Percentiles rank a stretch among this genome's conserved stretches.
phyloP scores from a whole-genome alignment of 1,140 invertebrate species.

The Potamilus streckersoni region DNA sequence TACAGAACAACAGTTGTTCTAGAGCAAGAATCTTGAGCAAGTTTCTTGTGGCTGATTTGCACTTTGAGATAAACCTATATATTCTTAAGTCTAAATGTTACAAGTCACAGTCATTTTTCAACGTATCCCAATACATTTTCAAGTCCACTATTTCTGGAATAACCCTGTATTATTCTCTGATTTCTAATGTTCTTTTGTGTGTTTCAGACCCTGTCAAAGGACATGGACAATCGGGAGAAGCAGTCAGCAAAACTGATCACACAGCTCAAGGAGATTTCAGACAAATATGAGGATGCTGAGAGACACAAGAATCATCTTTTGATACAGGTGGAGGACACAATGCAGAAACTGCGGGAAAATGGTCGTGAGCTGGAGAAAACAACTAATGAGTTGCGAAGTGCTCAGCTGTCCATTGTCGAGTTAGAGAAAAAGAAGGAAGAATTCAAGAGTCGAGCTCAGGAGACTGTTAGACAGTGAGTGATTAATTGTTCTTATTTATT shows the following conservation, averaged over 20 bases:
- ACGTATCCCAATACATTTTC: too few species aligned
- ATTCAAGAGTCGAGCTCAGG: slow-evolving; percentile 62
- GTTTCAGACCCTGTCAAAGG: slow-evolving; percentile 60
- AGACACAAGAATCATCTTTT: slow-evolving; percentile 46
- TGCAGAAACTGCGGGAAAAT: slow-evolving; percentile 44
- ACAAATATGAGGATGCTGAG: slow-evolving; percentile 57
- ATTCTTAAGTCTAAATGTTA: too few species aligned
- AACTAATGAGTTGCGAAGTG: slow-evolving; percentile 49
- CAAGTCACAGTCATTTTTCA: too few species aligned
- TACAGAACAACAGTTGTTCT: too few species aligned
- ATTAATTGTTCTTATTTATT: background rate
- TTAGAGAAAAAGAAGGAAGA: slow-evolving; percentile 63
- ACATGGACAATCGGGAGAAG: slow-evolving; percentile 62
- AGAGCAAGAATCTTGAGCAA: too few species aligned
- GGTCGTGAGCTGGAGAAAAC: slow-evolving; percentile 52
- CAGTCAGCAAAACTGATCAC: slow-evolving; percentile 61
- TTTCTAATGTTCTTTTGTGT: background rate
- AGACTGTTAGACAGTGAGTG: slow-evolving; percentile 65
- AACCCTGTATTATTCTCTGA: too few species aligned
- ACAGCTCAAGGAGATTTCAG: slow-evolving; percentile 56
- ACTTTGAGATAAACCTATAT: too few species aligned
- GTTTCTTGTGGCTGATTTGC: too few species aligned
- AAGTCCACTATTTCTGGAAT: too few species aligned
- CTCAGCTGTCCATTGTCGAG: slow-evolving; percentile 52
- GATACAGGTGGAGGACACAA: slow-evolving; percentile 55